Evolutionary conservation across 2,797 vertebrate species (phyloP).

Genomic region (Poecilia gillii): DNA sequence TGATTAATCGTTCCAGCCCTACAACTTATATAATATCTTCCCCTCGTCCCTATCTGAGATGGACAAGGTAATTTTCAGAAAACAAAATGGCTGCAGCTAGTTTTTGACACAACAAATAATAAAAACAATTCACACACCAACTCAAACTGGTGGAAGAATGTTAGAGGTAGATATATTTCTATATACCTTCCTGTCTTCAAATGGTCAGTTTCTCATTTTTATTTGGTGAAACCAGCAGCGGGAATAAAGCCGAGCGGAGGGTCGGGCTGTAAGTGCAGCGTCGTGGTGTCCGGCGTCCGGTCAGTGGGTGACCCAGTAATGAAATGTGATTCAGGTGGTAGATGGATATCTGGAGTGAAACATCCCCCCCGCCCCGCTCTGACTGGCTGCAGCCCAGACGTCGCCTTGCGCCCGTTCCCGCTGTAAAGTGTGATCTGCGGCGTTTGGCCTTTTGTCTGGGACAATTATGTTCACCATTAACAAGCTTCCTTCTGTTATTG

Average conservation of each 20-base stretch:
- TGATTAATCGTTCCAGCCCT: too few species aligned
- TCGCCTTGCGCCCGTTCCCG: slow-evolving; percentile 57
- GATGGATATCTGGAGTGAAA: slow-evolving; percentile 71
- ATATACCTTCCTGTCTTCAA: not conserved
- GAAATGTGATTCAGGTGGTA: slow-evolving; percentile 70
- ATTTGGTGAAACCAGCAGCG: not conserved
- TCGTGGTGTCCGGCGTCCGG: slow-evolving; percentile 8
- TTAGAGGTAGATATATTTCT: not conserved
- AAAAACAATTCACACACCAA: not conserved
- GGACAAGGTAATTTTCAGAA: slow-evolving; percentile 43
- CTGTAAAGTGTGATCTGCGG: slow-evolving; percentile 61
- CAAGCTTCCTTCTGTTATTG: slow-evolving; percentile 87
- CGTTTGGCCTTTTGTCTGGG: slow-evolving; percentile 73
- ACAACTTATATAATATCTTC: slow-evolving; percentile 52
- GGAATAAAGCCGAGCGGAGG: slow-evolving; percentile 5
- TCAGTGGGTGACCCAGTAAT: slow-evolving; percentile 44
- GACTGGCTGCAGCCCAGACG: slow-evolving; percentile 65
- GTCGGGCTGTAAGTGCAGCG: slow-evolving; percentile 19
- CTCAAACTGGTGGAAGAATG: not conserved
- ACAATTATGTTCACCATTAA: slow-evolving; percentile 84
- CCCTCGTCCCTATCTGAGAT: slow-evolving; percentile 46
- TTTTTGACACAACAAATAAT: not conserved
- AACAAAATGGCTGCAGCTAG: not conserved
- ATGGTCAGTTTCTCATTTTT: not conserved
- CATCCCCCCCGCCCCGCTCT: slow-evolving; percentile 27